Percentiles rank a stretch among this genome's conserved stretches.
Conservation (phyloP, 2,797 vertebrate species). For the Schizopygopsis pylzovi region DNA sequence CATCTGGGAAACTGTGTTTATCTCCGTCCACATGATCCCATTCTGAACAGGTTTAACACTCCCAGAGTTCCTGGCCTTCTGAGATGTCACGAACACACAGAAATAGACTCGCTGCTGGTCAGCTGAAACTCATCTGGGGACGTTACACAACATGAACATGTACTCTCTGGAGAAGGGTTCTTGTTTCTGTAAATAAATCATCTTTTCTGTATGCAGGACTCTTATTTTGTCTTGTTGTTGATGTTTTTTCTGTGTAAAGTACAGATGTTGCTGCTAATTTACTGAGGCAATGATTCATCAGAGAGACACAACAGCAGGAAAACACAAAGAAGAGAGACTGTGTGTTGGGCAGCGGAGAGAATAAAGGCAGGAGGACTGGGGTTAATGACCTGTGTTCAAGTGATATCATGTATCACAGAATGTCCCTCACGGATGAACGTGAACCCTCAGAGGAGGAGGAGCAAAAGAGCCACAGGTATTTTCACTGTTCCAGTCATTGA, state of each 20-base stretch:
- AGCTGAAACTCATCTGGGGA: conserved; percentile 18
- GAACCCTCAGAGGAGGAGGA: background rate
- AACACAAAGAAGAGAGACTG: background rate
- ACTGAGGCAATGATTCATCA: background rate
- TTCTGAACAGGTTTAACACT: conserved; percentile 38
- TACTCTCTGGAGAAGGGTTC: background rate
- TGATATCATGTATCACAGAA: conserved; percentile 41
- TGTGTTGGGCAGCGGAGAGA: background rate
- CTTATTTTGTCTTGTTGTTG: background rate
- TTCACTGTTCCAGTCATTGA: background rate
- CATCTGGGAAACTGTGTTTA: conserved; percentile 29
- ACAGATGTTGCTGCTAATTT: background rate
- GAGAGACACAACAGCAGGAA: background rate
- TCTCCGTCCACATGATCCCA: conserved; percentile 59
- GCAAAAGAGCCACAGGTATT: background rate
- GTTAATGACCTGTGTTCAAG: conserved; percentile 11
- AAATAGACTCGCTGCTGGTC: conserved; percentile 31
- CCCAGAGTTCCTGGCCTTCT: conserved; percentile 36
- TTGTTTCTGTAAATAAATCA: background rate
- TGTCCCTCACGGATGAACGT: conserved; percentile 21
- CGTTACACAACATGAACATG: background rate
- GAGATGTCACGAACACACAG: conserved; percentile 34
- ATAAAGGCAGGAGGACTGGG: background rate
- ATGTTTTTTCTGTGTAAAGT: background rate
- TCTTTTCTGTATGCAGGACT: background rate